Conservation (phyloP, 2,113 vertebrate species). For the Rhea pennata region DNA sequence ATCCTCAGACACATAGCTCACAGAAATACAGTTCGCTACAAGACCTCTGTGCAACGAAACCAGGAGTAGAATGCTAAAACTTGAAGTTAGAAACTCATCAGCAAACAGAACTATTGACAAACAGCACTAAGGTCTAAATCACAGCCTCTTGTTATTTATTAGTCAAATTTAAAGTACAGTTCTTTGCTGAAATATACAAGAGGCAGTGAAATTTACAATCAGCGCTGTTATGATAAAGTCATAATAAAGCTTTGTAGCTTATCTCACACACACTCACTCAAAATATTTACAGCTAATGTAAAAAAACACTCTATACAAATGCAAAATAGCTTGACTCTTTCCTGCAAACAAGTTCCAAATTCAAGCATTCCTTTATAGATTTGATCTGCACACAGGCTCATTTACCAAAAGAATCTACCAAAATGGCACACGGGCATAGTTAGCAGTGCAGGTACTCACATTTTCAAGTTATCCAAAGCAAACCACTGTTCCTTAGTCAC, state of each 20-base stretch:
- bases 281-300: slow-evolving; percentile 5
- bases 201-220: not conserved
- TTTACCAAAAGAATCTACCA: not conserved
- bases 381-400: not conserved
- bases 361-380: not conserved
- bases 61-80: not conserved
- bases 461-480: slow-evolving; percentile 33
- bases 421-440: slow-evolving; percentile 25
- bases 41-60: not conserved
- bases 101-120: slow-evolving; percentile 16
- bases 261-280: not conserved
- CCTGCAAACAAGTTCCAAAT: not conserved
- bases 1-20: not conserved
- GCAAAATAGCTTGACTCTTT: slow-evolving; percentile 7
- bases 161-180: not conserved
- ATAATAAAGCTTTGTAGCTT: not conserved
- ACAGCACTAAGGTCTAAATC: not conserved
- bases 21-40: not conserved
- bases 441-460: slow-evolving; percentile 60
- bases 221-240: not conserved
- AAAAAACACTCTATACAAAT: not conserved
- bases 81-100: slow-evolving; percentile 6
- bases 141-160: not conserved
- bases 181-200: not conserved
- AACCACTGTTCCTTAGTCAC: slow-evolving; percentile 37